A percentile compares a stretch with the other conserved stretches of the same genome.
phyloP scores from a whole-genome alignment of 2,113 vertebrate species.

The Agapornis roseicollis region DNA sequence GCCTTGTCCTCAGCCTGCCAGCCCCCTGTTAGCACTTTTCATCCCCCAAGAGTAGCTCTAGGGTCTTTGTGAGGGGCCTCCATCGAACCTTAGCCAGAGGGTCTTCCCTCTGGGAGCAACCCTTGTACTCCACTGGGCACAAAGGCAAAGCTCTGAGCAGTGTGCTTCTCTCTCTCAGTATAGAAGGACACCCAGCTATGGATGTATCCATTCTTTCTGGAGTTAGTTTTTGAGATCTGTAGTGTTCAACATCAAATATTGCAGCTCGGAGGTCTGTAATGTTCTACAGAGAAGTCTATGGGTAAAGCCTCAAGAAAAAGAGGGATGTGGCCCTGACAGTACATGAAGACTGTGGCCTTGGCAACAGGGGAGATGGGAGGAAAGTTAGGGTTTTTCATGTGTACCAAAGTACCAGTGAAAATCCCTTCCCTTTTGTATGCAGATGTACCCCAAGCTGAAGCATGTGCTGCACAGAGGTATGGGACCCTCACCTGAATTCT shows the following conservation, averaged over 20 bases:
- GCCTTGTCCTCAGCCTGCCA: background rate
- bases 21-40: background rate
- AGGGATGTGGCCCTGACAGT: background rate
- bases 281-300: background rate
- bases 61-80: background rate
- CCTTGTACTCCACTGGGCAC: rapidly evolving
- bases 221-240: background rate
- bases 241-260: background rate
- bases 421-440: background rate
- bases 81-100: background rate
- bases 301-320: background rate
- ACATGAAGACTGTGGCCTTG: background rate
- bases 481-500: background rate
- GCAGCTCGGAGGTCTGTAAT: background rate
- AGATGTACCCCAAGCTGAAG: background rate
- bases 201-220: background rate
- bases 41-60: rapidly evolving
- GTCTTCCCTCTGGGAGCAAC: background rate
- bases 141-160: background rate
- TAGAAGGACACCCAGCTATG: background rate
- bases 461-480: background rate
- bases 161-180: background rate
- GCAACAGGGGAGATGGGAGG: background rate
- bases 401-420: background rate
- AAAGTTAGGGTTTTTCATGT: rapidly evolving